Evolutionary conservation across 2,113 vertebrate species (phyloP).

Genomic region (Aegithalos caudatus): DNA sequence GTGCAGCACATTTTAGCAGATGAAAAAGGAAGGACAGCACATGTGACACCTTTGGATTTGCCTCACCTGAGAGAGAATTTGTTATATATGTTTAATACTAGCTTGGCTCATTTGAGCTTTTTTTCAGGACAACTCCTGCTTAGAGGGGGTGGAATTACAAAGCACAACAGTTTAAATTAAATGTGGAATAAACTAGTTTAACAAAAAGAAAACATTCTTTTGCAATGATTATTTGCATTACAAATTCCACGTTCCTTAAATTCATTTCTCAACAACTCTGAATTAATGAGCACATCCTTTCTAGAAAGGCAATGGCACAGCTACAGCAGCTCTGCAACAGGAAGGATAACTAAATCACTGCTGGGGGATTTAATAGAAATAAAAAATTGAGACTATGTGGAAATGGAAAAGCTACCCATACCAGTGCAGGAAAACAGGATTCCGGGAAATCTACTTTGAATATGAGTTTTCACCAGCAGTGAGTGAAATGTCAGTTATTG

Average conservation of each 20-base stretch:
- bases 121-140: not conserved
- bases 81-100: not conserved
- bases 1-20: not conserved
- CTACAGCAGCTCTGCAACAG: not conserved
- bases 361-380: not conserved
- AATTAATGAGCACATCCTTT: not conserved
- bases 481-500: not conserved
- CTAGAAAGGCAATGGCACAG: not conserved
- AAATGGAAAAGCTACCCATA: not conserved
- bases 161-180: not conserved
- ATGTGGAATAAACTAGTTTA: not conserved
- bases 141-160: not conserved
- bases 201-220: not conserved
- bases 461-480: not conserved
- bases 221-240: not conserved
- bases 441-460: not conserved
- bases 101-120: not conserved
- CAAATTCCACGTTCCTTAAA: not conserved
- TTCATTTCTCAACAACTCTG: not conserved
- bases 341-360: not conserved
- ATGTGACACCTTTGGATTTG: rapidly evolving
- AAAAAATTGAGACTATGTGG: not conserved
- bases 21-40: not conserved
- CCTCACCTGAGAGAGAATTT: not conserved
- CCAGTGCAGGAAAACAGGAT: not conserved